Evolutionary conservation across 2,888 invertebrate species (phyloP), one percentile per base, ranked within the genome.

Genomic region (Philereme vetulata): DNA sequence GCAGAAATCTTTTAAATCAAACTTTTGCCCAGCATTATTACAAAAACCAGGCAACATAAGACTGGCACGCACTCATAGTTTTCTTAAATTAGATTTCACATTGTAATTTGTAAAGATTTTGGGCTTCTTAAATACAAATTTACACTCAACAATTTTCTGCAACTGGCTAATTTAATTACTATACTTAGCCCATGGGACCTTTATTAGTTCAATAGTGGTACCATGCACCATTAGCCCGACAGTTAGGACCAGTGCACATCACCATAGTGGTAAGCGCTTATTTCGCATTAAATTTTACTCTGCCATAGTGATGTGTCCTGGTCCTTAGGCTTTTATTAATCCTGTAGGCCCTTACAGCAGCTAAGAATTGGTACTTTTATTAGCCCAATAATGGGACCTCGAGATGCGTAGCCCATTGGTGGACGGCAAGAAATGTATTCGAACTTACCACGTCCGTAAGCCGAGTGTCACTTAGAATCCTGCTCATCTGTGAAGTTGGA

Each of bases 401-500:
- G 9, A 32, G 33, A 21, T 21, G 21, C 21, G 21, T 10, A 36
- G 35, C 10, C 56, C 55, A 32, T 35, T 8, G 33, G n/a, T 52
- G 43, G 52, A 51, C 54, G 54, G 60, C 52, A 50, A 65, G 53
- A 62, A 57, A 50, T 64, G 36, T 32, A 40, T 44, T 57, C 59
- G 60, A 60, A 62, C 68, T 62, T 56, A 59, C 62, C 60, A 52
- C 46, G 49, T n/a, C 57, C 32, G 7, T 42, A 40, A 40, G 9
- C 6, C 33, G 1, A 36, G 50, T 45, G 68, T 72, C 72, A 73
- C 53, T 78, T 72, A 33, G 63, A 43, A 46, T 79, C 77, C 40
- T 77, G 75, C 21, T 70, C 69, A 33, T 84, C 83, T 44, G 80
- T 77, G 60, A 84, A 85, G 54, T 80, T 80, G 4, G 82, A 72